These are phyloP conservation scores for Druceiella hillmani DNA, from an alignment of 2,888 invertebrate species.

Conservation along the genomic window DNA sequence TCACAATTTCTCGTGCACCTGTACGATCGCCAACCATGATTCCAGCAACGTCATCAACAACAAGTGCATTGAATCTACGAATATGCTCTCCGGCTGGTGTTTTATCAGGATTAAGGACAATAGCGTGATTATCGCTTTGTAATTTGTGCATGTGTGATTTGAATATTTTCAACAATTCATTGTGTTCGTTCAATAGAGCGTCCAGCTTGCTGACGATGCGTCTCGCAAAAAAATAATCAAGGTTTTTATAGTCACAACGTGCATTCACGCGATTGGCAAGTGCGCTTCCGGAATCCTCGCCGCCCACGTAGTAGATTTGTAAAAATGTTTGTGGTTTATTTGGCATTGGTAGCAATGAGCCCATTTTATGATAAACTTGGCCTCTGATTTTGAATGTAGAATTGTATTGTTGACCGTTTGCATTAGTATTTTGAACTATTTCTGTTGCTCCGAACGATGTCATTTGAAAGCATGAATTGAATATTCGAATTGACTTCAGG, in stretches of 20 bases:
- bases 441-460: no score
- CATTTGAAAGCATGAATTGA: no score
- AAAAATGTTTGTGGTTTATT: conserved; percentile 18
- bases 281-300: conserved; percentile 19
- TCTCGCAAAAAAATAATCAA: conserved; percentile 23
- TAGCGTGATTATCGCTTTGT: conserved; percentile 22
- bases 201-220: conserved; percentile 17
- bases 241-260: conserved; percentile 24
- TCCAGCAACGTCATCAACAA: conserved; percentile 20
- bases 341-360: conserved; percentile 22
- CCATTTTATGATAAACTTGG: no score
- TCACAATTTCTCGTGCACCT: no score
- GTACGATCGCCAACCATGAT: conserved; percentile 18
- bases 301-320: conserved; percentile 20
- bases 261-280: conserved; percentile 26
- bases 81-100: conserved; percentile 29
- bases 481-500: no score
- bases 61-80: conserved; percentile 31
- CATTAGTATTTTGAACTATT: conserved; percentile 13
- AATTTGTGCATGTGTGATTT: conserved; percentile 29
- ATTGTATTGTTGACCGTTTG: conserved; percentile 19
- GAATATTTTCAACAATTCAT: conserved; percentile 28
- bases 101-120: conserved; percentile 26
- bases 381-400: conserved; percentile 22
- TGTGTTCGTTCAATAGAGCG: conserved; percentile 23